Evolutionary conservation across 2,113 vertebrate genomes (phyloP), one percentile per base, ranked within the genome.

Genomic region (Chionis minor): DNA sequence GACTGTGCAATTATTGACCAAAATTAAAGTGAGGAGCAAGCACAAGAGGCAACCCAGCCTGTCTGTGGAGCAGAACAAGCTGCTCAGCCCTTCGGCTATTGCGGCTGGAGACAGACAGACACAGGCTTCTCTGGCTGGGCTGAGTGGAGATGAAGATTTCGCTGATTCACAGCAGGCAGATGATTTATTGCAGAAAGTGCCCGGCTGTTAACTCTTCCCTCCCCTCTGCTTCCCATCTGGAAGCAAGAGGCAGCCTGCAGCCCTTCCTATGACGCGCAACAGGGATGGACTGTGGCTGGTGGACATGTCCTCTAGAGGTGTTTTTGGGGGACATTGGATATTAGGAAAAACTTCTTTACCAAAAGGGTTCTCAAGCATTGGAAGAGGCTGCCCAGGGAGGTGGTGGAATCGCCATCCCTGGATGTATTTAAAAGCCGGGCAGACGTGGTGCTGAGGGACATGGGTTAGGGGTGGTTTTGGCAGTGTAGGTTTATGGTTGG

Each of bases 141-240:
- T 45, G 69, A 59, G 61, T 14, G 30, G 27, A 86, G 58, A 44
- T 16, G 45, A 65, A 71, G 45, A 52, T 45, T 85, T 66, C 0
- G 1, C n/a, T 84, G 83, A 79, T 30, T 83, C 91, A 80, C 51
- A 45, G 87, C 40, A 65, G 82, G 51, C 55, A 38, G 47, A 21
- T 45, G 69, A 70, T 66, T 70, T 65, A 58, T 30, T 44, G 82
- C 38, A 55, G 69, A 33, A 61, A 51, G 17, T 7, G 35, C 42
- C 18, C 0, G 2, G 10, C 51, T 84, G 14, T 91, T 87, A 95
- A 84, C 87, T 75, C 83, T 66, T 71, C 14, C n/a, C 62, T 91
- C 2, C 7, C 47, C 24, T 54, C 8, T 1, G 1, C 5, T 45
- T 73, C 59, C 42, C 2, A 1, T 9, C 56, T 71, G 33, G 58